Conservation (phyloP, 2,797 vertebrate genomes). For the Muscicapa striata region DNA sequence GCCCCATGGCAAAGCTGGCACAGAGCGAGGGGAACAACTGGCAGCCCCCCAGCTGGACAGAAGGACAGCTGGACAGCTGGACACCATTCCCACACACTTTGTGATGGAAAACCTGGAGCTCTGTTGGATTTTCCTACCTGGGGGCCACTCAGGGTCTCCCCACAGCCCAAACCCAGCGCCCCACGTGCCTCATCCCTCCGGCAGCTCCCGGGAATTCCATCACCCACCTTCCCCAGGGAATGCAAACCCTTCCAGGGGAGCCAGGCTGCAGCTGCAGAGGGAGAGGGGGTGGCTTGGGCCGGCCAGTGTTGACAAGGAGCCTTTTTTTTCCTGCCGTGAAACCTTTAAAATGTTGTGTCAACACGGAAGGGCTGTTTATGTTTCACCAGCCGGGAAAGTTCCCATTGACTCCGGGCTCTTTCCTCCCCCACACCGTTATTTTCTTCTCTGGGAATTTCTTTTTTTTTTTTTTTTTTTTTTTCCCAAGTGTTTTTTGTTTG, state of each 20-base stretch:
- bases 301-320: slow-evolving; percentile 26
- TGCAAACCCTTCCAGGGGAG: accelerated
- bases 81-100: background rate
- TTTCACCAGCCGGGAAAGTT: slow-evolving; percentile 28
- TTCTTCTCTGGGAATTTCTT: slow-evolving; percentile 21
- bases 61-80: background rate
- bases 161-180: accelerated
- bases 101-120: background rate
- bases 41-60: background rate
- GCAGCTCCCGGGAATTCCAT: background rate
- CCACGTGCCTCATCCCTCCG: background rate
- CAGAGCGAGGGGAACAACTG: accelerated
- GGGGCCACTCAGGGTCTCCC: accelerated
- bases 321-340: background rate
- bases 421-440: slow-evolving; percentile 14
- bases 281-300: background rate
- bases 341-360: slow-evolving; percentile 37
- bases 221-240: background rate
- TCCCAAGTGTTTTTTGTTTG: background rate
- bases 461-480: background rate
- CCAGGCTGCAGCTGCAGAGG: background rate
- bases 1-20: background rate
- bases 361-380: slow-evolving; percentile 34
- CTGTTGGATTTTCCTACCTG: accelerated
- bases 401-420: slow-evolving; percentile 20